phyloP scores from a whole-genome alignment of 2,113 vertebrate genomes.

The Xenus cinereus region DNA sequence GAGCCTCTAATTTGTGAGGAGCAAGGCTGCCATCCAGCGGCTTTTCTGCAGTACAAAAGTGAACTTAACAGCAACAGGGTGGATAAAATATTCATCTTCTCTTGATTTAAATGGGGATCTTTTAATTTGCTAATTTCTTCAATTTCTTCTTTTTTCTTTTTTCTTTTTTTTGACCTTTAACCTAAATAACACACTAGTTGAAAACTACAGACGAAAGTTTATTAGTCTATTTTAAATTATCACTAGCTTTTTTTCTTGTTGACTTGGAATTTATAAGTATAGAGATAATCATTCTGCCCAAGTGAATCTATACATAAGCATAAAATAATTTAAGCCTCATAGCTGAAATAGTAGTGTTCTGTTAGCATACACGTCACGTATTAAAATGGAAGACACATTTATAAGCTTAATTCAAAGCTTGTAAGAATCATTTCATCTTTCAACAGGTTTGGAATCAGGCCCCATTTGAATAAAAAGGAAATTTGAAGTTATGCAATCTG shows the following conservation, averaged over 20 bases:
- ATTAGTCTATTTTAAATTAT: neutral
- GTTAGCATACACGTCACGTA: neutral
- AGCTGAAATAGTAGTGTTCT: neutral
- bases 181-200: rapidly evolving
- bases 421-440: neutral
- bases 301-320: neutral
- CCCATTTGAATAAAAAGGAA: neutral
- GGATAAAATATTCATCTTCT: neutral
- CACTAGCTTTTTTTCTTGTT: neutral
- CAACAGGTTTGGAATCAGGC: neutral
- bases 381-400: neutral
- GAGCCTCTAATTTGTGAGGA: neutral
- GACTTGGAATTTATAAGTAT: neutral
- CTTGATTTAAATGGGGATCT: neutral
- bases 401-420: neutral
- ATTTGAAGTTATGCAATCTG: neutral
- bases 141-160: too few relatives aligned
- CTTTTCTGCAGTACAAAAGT: neutral
- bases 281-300: neutral
- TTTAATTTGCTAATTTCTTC: neutral
- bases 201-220: neutral
- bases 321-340: neutral
- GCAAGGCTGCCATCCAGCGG: slow-evolving; percentile 74
- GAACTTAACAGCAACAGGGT: neutral
- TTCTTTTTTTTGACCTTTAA: neutral